Conservation (phyloP, 2,888 invertebrate species). For the Prenolepis imparis region DNA sequence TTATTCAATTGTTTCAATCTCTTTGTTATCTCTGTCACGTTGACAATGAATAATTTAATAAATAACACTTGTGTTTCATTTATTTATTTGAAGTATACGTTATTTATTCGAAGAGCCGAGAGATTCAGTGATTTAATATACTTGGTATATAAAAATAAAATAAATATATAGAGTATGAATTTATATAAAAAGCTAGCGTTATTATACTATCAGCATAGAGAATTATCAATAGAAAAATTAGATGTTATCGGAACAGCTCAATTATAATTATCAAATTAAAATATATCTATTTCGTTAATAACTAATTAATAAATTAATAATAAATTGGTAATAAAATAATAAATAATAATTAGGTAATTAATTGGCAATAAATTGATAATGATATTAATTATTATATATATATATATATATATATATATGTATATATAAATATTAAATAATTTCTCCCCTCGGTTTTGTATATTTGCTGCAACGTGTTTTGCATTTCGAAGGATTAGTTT, state of each 20-base stretch:
- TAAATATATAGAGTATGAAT: neutral
- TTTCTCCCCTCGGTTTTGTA: neutral
- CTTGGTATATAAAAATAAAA: neutral
- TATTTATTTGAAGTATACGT: conserved; percentile 3
- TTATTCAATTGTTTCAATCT: conserved; percentile 53
- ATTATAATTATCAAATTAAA: conserved; percentile 17
- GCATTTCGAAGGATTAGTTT: neutral
- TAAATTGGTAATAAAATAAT: neutral
- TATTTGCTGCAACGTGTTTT: neutral
- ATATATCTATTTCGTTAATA: neutral
- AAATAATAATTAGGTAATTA: neutral
- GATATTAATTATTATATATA: neutral
- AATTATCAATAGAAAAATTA: neutral
- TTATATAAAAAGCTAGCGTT: neutral
- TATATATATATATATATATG: too few relatives aligned
- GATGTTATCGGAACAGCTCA: neutral
- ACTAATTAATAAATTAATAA: neutral
- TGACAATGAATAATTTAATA: conserved; percentile 44
- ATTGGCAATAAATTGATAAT: neutral
- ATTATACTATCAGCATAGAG: neutral
- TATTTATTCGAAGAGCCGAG: neutral
- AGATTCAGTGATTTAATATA: neutral
- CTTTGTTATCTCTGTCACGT: conserved; percentile 39
- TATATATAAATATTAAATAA: neutral
- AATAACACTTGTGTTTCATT: conserved; percentile 30